These are phyloP conservation scores for Eurypyga helias DNA, from an alignment of 2,113 vertebrate genomes.

Conservation along the genomic window DNA sequence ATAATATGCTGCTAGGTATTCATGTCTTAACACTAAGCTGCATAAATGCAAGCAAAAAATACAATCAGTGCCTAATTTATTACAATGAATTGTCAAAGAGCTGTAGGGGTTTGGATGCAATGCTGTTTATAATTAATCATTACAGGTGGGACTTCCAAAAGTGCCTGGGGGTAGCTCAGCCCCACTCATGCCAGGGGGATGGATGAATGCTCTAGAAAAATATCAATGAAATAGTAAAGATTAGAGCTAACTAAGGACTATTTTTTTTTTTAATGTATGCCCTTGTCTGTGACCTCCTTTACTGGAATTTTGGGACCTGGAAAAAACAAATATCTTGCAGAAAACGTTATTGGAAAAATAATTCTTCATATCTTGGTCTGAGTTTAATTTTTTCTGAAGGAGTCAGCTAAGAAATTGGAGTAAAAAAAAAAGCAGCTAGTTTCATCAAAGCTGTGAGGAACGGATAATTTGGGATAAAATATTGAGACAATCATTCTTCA, in stretches of 20 bases:
- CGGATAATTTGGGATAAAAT: background rate
- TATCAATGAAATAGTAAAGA: background rate
- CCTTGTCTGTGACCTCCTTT: background rate
- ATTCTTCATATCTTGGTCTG: background rate
- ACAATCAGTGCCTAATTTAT: background rate
- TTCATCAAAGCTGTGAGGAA: background rate
- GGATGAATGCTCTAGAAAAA: background rate
- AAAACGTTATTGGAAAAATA: background rate
- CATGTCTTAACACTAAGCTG: background rate
- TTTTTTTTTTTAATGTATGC: background rate
- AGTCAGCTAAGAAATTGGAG: background rate
- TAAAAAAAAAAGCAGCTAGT: background rate
- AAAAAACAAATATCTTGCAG: background rate
- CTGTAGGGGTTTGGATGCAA: background rate
- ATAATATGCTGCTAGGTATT: fast-evolving
- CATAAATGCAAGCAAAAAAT: background rate
- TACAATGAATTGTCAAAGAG: background rate
- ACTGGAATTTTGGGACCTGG: background rate
- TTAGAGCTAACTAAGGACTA: background rate
- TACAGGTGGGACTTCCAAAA: background rate
- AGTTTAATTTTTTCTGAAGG: background rate
- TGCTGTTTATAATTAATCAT: background rate
- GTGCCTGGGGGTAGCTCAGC: background rate
- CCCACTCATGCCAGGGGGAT: background rate
- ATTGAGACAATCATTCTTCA: background rate